Conservation (phyloP, 1,140 invertebrate species). For the Diorhabda carinulata region DNA sequence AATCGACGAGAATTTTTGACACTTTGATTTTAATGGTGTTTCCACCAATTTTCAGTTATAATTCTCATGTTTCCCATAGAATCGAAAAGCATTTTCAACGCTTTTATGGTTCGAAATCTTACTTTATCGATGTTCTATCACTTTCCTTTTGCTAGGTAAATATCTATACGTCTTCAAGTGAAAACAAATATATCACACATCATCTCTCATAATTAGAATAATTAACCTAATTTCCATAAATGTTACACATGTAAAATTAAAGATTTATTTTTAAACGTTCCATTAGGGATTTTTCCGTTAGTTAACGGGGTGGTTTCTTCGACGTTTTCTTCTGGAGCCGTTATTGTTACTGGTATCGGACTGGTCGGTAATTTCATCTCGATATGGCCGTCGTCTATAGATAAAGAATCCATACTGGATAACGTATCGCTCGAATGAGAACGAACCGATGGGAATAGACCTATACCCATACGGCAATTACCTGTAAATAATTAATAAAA, state of each 20-base stretch:
- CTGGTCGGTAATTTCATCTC: slow-evolving; percentile 38
- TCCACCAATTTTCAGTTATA: too few relatives aligned
- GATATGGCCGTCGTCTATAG: slow-evolving; percentile 41
- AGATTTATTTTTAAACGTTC: slow-evolving; percentile 18
- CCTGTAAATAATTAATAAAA: slow-evolving; percentile 30
- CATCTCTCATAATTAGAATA: background rate
- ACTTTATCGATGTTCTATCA: too few relatives aligned
- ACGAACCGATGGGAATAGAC: slow-evolving; percentile 36
- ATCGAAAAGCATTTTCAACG: too few relatives aligned
- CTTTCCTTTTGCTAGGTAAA: too few relatives aligned
- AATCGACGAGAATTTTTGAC: too few relatives aligned
- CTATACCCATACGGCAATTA: slow-evolving; percentile 34
- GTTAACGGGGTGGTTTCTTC: slow-evolving; percentile 32
- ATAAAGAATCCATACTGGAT: slow-evolving; percentile 43
- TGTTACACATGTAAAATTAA: slow-evolving; percentile 11
- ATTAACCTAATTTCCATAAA: slow-evolving; percentile 1
- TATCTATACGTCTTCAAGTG: too few relatives aligned
- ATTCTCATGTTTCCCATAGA: too few relatives aligned
- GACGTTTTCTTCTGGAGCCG: slow-evolving; percentile 35
- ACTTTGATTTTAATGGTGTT: too few relatives aligned
- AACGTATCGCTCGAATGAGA: slow-evolving; percentile 44
- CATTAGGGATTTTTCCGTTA: slow-evolving; percentile 28
- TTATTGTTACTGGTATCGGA: slow-evolving; percentile 36
- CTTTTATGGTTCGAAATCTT: too few relatives aligned
- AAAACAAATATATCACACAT: too few relatives aligned